phyloP scores from a whole-genome alignment of 2,113 vertebrate species.

The Tamias sibiricus region DNA sequence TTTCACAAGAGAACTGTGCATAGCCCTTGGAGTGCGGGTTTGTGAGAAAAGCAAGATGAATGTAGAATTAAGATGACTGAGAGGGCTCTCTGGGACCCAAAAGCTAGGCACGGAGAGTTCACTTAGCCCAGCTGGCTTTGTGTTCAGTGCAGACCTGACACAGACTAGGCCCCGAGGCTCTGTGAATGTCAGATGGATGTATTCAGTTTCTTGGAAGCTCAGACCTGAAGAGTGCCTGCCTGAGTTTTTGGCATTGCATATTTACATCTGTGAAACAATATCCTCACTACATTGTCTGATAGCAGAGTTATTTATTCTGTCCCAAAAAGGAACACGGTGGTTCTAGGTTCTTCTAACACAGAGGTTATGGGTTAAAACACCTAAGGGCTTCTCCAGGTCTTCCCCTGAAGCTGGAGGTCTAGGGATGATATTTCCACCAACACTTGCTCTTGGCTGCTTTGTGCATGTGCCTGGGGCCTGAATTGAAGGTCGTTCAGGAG shows the following conservation, averaged over 20 bases:
- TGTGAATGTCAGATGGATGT: neutral
- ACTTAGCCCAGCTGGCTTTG: neutral
- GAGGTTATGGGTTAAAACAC: neutral
- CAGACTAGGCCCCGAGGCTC: neutral
- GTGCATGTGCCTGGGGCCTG: neutral
- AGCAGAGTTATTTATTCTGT: neutral
- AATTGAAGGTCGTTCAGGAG: neutral
- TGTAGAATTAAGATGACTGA: constrained; percentile 35
- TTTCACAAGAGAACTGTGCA: constrained; percentile 66
- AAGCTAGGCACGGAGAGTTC: neutral
- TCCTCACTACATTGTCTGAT: neutral
- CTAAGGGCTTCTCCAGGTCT: neutral
- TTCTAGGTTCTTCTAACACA: neutral
- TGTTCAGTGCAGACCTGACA: neutral
- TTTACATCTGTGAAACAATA: neutral
- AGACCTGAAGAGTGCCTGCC: neutral
- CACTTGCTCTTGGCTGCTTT: neutral
- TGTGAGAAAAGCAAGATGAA: constrained; percentile 62
- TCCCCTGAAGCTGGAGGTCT: neutral
- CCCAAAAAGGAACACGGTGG: neutral
- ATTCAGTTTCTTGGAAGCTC: neutral
- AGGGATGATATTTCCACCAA: neutral
- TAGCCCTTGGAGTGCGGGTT: constrained; percentile 48
- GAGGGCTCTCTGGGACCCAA: neutral
- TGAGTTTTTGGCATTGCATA: neutral